Percentiles rank a stretch among this genome's conserved stretches.
phyloP scores from a whole-genome alignment of 1,140 invertebrate genomes.

The Dysdera silvatica region DNA sequence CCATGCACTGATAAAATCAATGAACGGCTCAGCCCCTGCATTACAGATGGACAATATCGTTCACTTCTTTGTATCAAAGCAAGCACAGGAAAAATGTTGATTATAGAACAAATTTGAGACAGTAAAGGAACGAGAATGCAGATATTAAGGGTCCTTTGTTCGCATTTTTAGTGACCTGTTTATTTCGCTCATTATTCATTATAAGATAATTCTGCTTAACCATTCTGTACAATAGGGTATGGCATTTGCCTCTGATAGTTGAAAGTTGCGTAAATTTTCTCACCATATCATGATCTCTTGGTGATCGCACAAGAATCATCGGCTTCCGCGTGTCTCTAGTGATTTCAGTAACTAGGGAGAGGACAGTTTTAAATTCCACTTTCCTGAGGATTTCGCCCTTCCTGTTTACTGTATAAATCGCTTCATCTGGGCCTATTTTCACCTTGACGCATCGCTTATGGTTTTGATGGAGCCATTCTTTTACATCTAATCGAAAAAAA shows the following conservation, averaged over 20 bases:
- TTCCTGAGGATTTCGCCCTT: slow-evolving; percentile 40
- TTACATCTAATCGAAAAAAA: slow-evolving; percentile 55
- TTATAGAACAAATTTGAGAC: too few relatives aligned
- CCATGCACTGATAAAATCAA: too few relatives aligned
- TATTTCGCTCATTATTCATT: too few relatives aligned
- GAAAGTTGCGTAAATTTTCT: slow-evolving; percentile 11
- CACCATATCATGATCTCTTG: slow-evolving; percentile 85
- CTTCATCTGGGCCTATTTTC: slow-evolving; percentile 58
- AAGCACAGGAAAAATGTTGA: too few relatives aligned
- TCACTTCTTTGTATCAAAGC: too few relatives aligned
- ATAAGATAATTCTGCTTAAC: neutral
- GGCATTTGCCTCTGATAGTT: too few relatives aligned
- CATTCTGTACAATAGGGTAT: neutral
- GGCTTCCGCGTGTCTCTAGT: slow-evolving; percentile 63
- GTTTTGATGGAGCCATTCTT: slow-evolving; percentile 92
- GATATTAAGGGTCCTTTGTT: neutral
- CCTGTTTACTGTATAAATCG: slow-evolving; percentile 69
- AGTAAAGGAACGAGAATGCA: too few relatives aligned
- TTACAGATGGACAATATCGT: too few relatives aligned
- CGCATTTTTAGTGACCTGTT: too few relatives aligned
- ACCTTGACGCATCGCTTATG: slow-evolving; percentile 83
- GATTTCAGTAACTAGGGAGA: slow-evolving; percentile 71
- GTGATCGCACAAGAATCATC: slow-evolving; percentile 73
- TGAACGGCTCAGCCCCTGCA: too few relatives aligned
- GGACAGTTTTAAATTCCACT: slow-evolving; percentile 57